Evolutionary conservation across 2,797 vertebrate genomes (phyloP).

Genomic region (Myripristis murdjan): DNA sequence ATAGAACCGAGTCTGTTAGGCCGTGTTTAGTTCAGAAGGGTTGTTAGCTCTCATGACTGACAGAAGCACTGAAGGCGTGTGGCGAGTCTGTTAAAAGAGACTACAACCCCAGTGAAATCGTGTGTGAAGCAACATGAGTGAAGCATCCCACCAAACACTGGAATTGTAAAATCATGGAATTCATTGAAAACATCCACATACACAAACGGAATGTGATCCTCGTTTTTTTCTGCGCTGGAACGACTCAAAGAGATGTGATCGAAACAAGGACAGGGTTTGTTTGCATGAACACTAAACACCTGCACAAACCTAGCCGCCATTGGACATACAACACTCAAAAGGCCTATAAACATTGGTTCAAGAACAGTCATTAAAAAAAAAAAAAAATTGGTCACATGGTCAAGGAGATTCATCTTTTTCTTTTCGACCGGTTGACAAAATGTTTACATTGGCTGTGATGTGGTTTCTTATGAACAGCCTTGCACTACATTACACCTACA

Average conservation of each 20-base stretch:
- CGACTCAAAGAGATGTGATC: conserved; percentile 39
- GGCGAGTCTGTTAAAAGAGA: conserved; percentile 32
- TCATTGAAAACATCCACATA: conserved; percentile 63
- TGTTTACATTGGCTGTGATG: background rate
- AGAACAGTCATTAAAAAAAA: conserved; percentile 22
- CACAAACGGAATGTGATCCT: conserved; percentile 80
- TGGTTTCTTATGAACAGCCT: background rate
- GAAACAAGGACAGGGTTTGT: conserved; percentile 39
- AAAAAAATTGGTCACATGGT: conserved; percentile 66
- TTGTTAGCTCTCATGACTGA: conserved; percentile 49
- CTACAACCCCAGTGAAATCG: conserved; percentile 12
- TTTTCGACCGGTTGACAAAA: conserved; percentile 16
- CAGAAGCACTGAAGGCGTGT: conserved; percentile 27
- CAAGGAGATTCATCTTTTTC: conserved; percentile 33
- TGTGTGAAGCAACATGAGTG: conserved; percentile 20
- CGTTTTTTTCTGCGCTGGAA: conserved; percentile 39
- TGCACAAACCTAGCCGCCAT: conserved; percentile 12
- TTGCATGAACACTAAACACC: conserved; percentile 41
- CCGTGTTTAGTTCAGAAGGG: conserved; percentile 43
- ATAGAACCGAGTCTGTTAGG: conserved; percentile 30
- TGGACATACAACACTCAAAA: conserved; percentile 46
- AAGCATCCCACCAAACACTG: conserved; percentile 42
- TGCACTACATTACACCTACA: background rate
- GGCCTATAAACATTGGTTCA: conserved; percentile 27
- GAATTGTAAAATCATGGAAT: conserved; percentile 74